Evolutionary conservation across 1,140 invertebrate genomes (phyloP).

Genomic region (Heterodera schachtii): DNA sequence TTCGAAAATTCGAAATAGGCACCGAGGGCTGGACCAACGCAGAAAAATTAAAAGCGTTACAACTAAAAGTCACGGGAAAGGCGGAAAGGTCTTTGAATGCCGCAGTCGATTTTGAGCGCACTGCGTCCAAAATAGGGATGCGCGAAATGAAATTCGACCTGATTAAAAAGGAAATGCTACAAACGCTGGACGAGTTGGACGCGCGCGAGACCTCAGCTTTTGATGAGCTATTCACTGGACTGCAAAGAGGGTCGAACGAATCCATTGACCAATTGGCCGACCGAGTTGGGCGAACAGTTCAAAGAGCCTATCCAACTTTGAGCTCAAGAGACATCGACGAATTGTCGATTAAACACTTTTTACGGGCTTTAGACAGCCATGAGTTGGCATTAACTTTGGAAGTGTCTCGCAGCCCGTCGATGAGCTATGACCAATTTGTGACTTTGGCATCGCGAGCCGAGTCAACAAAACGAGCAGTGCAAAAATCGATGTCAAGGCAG

Average conservation of each 20-base stretch:
- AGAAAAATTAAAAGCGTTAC: background rate
- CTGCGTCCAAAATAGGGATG: background rate
- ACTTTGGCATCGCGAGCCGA: slow-evolving; percentile 9
- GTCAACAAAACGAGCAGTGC: background rate
- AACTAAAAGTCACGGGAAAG: slow-evolving; percentile 2
- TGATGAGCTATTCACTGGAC: slow-evolving; percentile 4
- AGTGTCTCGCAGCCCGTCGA: background rate
- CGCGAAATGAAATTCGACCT: background rate
- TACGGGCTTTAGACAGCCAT: background rate
- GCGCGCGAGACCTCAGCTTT: background rate
- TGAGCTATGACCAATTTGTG: slow-evolving; percentile 8
- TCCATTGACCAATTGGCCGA: slow-evolving; percentile 11
- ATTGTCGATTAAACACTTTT: slow-evolving; percentile 5
- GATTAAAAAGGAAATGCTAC: background rate
- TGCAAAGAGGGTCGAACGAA: background rate
- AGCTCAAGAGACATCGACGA: slow-evolving; percentile 6
- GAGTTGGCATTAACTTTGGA: slow-evolving; percentile 2
- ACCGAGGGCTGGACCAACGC: slow-evolving; percentile 6
- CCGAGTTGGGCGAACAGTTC: background rate
- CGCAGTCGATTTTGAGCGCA: background rate
- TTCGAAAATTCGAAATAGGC: slow-evolving; percentile 6
- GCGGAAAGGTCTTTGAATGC: slow-evolving; percentile 11
- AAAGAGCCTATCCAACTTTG: background rate
- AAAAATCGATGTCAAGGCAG: background rate
- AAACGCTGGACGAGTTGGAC: slow-evolving; percentile 5